Percentiles rank a stretch among this genome's conserved stretches.
Conservation (phyloP, 2,797 vertebrate genomes). For the Threskiornis aethiopicus region DNA sequence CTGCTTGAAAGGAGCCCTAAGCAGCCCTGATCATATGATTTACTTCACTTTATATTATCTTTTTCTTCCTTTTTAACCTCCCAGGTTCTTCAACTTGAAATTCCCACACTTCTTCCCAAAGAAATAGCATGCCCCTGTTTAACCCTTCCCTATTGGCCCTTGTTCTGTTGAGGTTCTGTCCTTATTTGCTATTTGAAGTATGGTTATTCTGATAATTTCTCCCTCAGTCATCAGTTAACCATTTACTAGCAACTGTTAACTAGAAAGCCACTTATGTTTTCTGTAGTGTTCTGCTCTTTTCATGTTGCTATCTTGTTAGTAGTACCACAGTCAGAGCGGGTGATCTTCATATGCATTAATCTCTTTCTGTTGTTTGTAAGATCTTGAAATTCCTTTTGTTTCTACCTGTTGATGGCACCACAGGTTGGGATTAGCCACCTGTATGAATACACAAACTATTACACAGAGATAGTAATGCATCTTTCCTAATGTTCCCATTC, state of each 20-base stretch:
- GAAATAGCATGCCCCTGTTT: neutral
- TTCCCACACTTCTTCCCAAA: neutral
- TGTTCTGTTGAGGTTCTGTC: neutral
- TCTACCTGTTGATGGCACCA: neutral
- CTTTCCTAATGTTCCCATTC: neutral
- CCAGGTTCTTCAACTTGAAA: neutral
- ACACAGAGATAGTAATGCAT: neutral
- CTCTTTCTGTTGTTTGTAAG: neutral
- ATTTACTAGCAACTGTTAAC: neutral
- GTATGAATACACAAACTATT: neutral
- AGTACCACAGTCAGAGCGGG: neutral
- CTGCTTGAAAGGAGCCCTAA: fast-evolving
- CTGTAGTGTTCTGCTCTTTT: neutral
- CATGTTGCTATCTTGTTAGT: neutral
- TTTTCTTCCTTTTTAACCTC: neutral
- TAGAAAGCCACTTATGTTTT: neutral
- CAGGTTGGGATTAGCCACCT: neutral
- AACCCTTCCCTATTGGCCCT: neutral
- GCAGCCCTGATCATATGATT: neutral
- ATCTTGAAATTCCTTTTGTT: neutral
- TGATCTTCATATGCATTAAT: neutral
- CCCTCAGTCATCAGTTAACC: neutral
- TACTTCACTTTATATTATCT: neutral
- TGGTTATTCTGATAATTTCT: neutral
- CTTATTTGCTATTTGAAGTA: neutral